Percentiles rank a stretch among this genome's conserved stretches.
phyloP scores from a whole-genome alignment of 2,888 invertebrate species.

The Meandrusa payeni region DNA sequence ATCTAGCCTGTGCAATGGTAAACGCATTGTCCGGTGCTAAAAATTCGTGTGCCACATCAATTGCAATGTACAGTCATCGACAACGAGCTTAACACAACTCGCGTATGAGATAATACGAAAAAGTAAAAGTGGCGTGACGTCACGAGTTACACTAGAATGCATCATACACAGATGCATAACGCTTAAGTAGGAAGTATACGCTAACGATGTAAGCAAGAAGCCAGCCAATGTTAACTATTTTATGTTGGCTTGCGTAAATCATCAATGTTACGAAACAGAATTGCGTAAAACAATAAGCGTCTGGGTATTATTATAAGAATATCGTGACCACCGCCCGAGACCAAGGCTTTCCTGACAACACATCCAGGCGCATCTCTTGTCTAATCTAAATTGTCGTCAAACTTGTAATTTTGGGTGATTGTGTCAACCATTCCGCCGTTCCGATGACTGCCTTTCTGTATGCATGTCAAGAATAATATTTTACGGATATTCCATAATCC shows the following conservation, averaged over 20 bases:
- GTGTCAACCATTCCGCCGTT: constrained; percentile 60
- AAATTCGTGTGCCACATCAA: background rate
- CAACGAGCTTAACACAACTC: constrained; percentile 10
- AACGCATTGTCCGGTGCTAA: too few species aligned
- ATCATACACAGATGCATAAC: constrained; percentile 19
- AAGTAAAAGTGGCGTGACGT: constrained; percentile 23
- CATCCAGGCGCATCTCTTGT: constrained; percentile 46
- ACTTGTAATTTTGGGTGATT: constrained; percentile 64
- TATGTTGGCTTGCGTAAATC: constrained; percentile 26
- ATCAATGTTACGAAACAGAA: constrained; percentile 47
- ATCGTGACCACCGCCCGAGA: constrained; percentile 56
- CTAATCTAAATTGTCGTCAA: constrained; percentile 58
- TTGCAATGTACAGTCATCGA: background rate
- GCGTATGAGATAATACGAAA: constrained; percentile 17
- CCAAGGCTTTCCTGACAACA: constrained; percentile 66
- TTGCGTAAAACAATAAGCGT: constrained; percentile 49
- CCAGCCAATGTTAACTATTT: constrained; percentile 25
- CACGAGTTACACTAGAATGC: constrained; percentile 18
- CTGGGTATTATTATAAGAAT: constrained; percentile 45
- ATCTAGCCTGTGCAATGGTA: too few species aligned
- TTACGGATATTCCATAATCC: constrained; percentile 3
- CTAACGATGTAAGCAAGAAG: constrained; percentile 22
- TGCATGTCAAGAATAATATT: background rate
- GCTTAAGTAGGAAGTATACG: constrained; percentile 20
- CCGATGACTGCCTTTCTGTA: constrained; percentile 3